Evolutionary conservation across 2,797 vertebrate species (phyloP).

Genomic region (Prunella strophiata): DNA sequence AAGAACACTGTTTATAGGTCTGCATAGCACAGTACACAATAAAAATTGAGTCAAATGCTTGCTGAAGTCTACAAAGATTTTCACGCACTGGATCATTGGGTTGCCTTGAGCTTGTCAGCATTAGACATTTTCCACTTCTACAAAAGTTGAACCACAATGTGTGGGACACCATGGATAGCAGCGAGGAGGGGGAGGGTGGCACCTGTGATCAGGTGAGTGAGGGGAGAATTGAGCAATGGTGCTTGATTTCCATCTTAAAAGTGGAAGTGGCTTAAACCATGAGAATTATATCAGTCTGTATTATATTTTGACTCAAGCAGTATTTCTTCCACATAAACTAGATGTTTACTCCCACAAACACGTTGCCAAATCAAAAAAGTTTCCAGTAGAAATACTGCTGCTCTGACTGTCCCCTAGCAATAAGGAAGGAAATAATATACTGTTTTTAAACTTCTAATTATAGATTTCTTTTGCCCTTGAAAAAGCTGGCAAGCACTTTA

Average conservation of each 20-base stretch:
- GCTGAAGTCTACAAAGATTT: neutral
- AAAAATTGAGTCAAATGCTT: neutral
- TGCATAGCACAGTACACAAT: neutral
- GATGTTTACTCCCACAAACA: neutral
- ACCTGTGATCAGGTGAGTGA: neutral
- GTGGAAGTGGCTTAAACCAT: neutral
- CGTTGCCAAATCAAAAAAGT: neutral
- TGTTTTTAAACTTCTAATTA: neutral
- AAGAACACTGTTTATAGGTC: neutral
- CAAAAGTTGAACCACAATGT: neutral
- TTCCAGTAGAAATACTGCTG: neutral
- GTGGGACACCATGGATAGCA: fast-evolving
- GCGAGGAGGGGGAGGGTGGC: fast-evolving
- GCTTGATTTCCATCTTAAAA: neutral
- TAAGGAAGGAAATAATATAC: neutral
- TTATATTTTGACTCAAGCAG: neutral
- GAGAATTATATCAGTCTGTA: neutral
- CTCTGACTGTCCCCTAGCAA: neutral
- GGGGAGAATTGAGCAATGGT: neutral
- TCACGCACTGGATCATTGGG: fast-evolving
- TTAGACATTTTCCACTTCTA: neutral
- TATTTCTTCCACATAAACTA: neutral
- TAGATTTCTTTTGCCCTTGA: neutral
- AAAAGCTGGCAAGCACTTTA: neutral
- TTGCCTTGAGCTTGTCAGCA: neutral